These are phyloP conservation scores for human DNA, from an alignment of 2,113 vertebrate species.

Conservation along the genomic window DNA sequence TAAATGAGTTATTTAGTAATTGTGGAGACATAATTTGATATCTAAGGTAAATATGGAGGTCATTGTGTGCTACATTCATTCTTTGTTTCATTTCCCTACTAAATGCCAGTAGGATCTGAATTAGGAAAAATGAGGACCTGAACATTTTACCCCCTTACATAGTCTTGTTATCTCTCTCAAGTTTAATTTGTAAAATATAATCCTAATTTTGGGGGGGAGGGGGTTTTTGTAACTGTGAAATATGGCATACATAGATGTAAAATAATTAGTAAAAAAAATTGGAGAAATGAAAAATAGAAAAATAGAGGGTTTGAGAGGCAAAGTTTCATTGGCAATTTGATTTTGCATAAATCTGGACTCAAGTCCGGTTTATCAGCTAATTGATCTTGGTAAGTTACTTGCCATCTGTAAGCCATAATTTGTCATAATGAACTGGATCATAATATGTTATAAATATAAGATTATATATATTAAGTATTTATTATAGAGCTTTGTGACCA, in stretches of 20 bases:
- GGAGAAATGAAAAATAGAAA: background rate
- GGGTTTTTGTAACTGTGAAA: background rate
- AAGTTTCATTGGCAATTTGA: background rate
- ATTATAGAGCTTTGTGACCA: background rate
- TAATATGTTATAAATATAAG: background rate
- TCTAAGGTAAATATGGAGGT: background rate
- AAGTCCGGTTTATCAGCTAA: background rate
- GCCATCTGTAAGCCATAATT: background rate
- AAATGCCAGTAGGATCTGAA: background rate
- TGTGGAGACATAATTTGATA: background rate
- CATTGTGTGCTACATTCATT: background rate
- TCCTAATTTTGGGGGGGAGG: rapidly evolving
- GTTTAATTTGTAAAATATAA: background rate
- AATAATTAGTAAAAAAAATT: background rate
- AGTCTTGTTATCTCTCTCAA: background rate
- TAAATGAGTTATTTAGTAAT: background rate
- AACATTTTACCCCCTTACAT: background rate
- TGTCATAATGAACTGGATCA: background rate
- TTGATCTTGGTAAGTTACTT: background rate
- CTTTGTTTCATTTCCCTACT: background rate
- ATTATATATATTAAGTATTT: background rate
- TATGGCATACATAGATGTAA: background rate
- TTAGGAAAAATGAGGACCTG: background rate
- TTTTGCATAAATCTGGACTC: background rate
- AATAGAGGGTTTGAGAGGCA: background rate